Conservation (phyloP, 2,888 invertebrate genomes). For the Xestia rhomboidea region DNA sequence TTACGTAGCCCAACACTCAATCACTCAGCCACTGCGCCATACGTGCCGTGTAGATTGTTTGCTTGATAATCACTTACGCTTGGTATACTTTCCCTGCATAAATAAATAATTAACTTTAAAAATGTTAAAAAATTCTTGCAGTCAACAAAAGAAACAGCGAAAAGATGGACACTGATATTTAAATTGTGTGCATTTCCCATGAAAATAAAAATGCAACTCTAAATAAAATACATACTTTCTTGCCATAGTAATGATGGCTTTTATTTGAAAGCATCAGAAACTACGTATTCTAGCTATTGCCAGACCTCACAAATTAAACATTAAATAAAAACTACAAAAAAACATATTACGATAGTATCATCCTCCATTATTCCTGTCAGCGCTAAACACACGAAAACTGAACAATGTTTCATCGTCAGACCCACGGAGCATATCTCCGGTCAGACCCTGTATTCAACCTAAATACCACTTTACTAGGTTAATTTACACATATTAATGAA, state of each 20-base stretch:
- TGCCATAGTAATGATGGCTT: neutral
- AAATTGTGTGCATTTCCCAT: constrained; percentile 24
- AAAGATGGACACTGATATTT: constrained; percentile 29
- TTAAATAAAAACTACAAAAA: neutral
- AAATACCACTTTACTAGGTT: constrained; percentile 66
- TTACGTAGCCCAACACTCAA: too few species aligned
- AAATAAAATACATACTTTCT: neutral
- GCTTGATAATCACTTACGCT: neutral
- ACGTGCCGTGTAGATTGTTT: neutral
- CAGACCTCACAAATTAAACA: neutral
- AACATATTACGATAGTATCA: constrained; percentile 16
- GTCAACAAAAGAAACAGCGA: neutral
- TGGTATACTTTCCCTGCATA: constrained; percentile 3
- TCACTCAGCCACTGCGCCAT: too few species aligned
- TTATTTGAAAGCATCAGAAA: neutral
- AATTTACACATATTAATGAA: constrained; percentile 77
- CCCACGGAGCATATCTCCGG: constrained; percentile 61
- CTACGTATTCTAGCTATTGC: neutral
- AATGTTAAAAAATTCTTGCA: neutral
- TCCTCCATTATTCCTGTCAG: neutral
- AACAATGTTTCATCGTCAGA: constrained; percentile 24
- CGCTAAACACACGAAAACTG: constrained; percentile 2
- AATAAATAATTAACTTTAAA: neutral
- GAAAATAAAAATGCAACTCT: neutral
- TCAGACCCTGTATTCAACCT: constrained; percentile 54